phyloP scores from a whole-genome alignment of 2,113 vertebrate species.

The Isurus oxyrinchus region DNA sequence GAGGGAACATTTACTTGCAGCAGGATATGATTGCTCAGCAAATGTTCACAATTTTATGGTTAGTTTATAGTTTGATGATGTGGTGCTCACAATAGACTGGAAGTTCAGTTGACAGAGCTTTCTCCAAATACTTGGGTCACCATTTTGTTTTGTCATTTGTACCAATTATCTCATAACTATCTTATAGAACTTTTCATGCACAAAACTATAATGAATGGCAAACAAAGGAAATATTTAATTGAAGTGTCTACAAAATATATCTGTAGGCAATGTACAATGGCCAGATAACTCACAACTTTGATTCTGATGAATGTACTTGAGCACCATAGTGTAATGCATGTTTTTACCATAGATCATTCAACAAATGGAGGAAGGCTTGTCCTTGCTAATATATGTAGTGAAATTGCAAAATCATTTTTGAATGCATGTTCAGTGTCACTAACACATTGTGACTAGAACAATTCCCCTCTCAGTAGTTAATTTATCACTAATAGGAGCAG shows the following conservation, averaged over 20 bases:
- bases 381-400: background rate
- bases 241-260: background rate
- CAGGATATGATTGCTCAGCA: background rate
- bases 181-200: background rate
- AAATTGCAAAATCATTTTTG: background rate
- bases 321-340: background rate
- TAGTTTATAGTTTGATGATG: background rate
- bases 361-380: background rate
- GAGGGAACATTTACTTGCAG: background rate
- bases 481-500: background rate
- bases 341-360: background rate
- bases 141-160: background rate
- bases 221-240: background rate
- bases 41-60: background rate
- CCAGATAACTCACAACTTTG: background rate
- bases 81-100: background rate
- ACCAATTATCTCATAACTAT: background rate
- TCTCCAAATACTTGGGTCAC: background rate
- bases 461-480: background rate
- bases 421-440: background rate
- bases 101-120: background rate
- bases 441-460: background rate
- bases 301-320: background rate
- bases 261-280: background rate
- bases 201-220: background rate